phyloP scores from a whole-genome alignment of 2,113 vertebrate genomes.

The Lampris megalopsis region DNA sequence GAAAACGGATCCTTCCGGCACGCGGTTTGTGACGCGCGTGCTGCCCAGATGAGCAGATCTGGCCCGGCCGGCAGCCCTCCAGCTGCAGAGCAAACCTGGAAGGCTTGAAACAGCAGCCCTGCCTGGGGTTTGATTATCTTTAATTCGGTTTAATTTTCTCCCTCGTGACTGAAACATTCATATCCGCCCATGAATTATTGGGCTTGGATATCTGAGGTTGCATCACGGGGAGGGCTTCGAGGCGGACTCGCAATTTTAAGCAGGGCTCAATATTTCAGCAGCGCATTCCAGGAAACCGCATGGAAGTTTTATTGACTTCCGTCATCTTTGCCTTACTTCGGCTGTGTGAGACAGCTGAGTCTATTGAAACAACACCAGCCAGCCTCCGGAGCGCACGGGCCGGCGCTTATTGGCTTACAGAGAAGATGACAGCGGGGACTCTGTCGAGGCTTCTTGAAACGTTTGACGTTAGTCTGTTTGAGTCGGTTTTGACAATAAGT shows the following conservation, averaged over 20 bases:
- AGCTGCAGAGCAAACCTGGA: constrained; percentile 21
- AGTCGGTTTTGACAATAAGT: not conserved
- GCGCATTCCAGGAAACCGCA: constrained; percentile 64
- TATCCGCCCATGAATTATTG: constrained; percentile 75
- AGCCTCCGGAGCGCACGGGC: constrained; percentile 39
- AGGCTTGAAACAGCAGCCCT: constrained; percentile 57
- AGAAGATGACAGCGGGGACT: constrained; percentile 33
- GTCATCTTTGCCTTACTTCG: constrained; percentile 65
- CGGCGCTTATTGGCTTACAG: constrained; percentile 35
- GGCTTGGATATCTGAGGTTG: constrained; percentile 60
- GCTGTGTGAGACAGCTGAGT: constrained; percentile 55
- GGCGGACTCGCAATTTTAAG: constrained; percentile 72
- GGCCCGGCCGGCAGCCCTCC: constrained; percentile 7
- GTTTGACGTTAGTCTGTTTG: constrained; percentile 9
- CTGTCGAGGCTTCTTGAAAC: not conserved
- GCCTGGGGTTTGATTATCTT: constrained; percentile 65
- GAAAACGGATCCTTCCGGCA: constrained; percentile 1
- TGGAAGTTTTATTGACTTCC: constrained; percentile 66
- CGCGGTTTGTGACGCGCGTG: constrained; percentile 30
- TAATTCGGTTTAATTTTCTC: constrained; percentile 80
- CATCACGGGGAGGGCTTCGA: constrained; percentile 46
- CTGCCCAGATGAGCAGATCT: constrained; percentile 27
- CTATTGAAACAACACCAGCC: constrained; percentile 55
- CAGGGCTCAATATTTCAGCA: constrained; percentile 75
- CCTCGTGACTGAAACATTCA: constrained; percentile 77